Percentiles rank a stretch among this genome's conserved stretches.
Evolutionary conservation across 2,113 vertebrate species (phyloP).

Genomic region (Galeopterus variegatus): DNA sequence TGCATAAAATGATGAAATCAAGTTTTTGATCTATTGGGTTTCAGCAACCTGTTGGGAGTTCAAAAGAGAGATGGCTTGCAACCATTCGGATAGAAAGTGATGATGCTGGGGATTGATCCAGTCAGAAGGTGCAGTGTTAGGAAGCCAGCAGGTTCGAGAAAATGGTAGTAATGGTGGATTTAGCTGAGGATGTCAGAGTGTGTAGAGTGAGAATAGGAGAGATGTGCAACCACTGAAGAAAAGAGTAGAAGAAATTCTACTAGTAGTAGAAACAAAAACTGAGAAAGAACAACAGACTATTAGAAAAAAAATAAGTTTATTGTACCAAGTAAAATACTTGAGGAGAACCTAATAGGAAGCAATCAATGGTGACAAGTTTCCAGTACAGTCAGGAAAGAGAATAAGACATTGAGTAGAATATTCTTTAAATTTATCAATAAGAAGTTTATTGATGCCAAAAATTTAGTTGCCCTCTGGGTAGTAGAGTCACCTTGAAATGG

Average conservation of each 20-base stretch:
- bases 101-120: too few species aligned
- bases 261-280: neutral
- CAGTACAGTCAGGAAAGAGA: neutral
- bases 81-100: neutral
- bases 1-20: neutral
- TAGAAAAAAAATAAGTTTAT: neutral
- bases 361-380: too few species aligned
- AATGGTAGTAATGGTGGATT: rapidly evolving
- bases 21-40: neutral
- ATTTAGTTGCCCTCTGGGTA: neutral
- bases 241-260: neutral
- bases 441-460: neutral
- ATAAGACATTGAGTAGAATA: neutral
- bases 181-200: neutral
- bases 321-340: neutral
- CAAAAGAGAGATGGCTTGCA: too few species aligned
- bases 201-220: neutral
- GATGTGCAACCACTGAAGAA: neutral
- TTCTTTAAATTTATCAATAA: neutral
- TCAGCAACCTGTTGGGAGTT: too few species aligned
- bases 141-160: neutral
- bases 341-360: neutral
- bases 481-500: neutral
- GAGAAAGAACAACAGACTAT: neutral
- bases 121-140: rapidly evolving